Evolutionary conservation across 1,140 invertebrate species (phyloP).

Genomic region (Scaptomyza pallida): DNA sequence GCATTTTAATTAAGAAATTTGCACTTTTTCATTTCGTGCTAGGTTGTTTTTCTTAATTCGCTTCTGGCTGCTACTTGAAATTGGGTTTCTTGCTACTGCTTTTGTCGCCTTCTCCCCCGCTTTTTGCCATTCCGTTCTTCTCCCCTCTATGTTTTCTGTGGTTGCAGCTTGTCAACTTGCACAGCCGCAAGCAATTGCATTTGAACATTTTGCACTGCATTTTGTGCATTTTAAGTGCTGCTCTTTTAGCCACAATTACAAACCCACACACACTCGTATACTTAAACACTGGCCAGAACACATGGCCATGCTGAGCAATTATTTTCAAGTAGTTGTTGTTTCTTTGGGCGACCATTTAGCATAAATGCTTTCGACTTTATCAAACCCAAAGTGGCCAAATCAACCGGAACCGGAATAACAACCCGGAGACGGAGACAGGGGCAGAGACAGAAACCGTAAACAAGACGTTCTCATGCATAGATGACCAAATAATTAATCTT

Average conservation of each 20-base stretch:
- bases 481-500: slow-evolving; percentile 38
- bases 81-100: not conserved
- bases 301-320: slow-evolving; percentile 44
- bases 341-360: slow-evolving; percentile 61
- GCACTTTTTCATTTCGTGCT: not conserved
- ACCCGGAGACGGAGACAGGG: slow-evolving; percentile 7
- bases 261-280: slow-evolving; percentile 9
- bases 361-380: slow-evolving; percentile 45
- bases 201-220: slow-evolving; percentile 55
- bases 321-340: slow-evolving; percentile 46
- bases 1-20: slow-evolving; percentile 12
- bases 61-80: not conserved
- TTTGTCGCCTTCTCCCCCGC: no score
- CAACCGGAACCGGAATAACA: slow-evolving; percentile 3
- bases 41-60: not conserved
- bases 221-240: slow-evolving; percentile 46
- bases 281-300: not conserved
- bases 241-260: slow-evolving; percentile 48
- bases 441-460: not conserved
- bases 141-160: not conserved
- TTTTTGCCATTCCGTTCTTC: not conserved
- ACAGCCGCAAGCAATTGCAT: slow-evolving; percentile 62
- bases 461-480: not conserved
- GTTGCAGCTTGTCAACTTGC: slow-evolving; percentile 16
- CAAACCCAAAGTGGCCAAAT: slow-evolving; percentile 21